Base-by-base conservation (phyloP, 2,888 invertebrate genomes). In the Harpagoxenus sublaevis region DNA sequence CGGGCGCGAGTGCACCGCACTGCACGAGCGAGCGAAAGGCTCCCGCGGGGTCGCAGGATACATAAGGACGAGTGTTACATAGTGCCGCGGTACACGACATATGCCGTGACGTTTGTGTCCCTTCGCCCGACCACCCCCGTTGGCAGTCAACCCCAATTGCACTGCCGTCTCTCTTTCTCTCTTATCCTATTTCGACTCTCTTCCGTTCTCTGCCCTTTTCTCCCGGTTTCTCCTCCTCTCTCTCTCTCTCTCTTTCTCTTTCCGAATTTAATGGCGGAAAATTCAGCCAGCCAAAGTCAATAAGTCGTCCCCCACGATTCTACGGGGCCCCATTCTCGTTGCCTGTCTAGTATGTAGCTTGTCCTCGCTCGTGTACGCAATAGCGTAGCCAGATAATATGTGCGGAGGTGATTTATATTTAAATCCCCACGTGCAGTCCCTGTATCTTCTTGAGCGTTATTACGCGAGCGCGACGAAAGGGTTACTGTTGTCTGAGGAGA, bases 1-100 rank as follows among this genome's bases (percentile, higher is more conserved):
- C 73, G 84, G 87, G 84, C 65, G 83, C 73, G 84, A 87, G 86
- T 86, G 88, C 84, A 63, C 45, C 68, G 82, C 84, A 48, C 48
- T 10, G 89, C 85, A 28, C 73, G 63, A 53, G 57, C 28, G 42
- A 55, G 39, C 18, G 55, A 60, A 53, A 42, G 23, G 35, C 23
- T 31, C 48, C 35, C 62, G 51, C 51, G 63, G 77, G 87, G 84
- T 84, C 75, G 86, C 84, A 84, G 88, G 87, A 88, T 85, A 90
- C 86, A 89, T 87, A 92, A 91, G 88, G 89, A 90, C 91, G 90
- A 86, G 87, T 84, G 88, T 94, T 93, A 94, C 91, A 92, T 91
- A 94, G 91, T 93, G 92, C 92, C 84, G 82, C 82, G 86, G 88
- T 88, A 85, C 94, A 94, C 94, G 94, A 92, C 91, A 94, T 92